Evolutionary conservation across 2,113 vertebrate species (phyloP).

Genomic region (Glaucidium brasilianum): DNA sequence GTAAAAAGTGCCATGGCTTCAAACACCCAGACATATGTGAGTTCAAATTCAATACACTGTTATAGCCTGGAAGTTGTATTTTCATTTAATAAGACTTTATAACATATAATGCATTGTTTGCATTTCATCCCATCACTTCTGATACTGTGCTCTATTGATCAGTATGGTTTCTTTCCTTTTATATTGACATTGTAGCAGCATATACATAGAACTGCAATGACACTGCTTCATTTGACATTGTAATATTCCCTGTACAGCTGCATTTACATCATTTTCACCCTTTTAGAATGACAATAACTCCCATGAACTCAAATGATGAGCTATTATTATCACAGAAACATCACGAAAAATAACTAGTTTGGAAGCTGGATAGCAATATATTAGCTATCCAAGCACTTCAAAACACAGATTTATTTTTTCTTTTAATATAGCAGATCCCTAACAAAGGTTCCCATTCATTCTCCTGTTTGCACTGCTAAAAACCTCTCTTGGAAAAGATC

Average conservation of each 20-base stretch:
- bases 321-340: constrained; percentile 38
- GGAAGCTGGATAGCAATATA: neutral
- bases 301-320: constrained; percentile 48
- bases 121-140: constrained; percentile 42
- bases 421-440: neutral
- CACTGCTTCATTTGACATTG: constrained; percentile 54
- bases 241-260: constrained; percentile 38
- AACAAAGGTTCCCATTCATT: neutral
- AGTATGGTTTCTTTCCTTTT: constrained; percentile 22
- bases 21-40: neutral
- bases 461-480: neutral
- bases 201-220: neutral
- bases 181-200: constrained; percentile 9
- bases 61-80: constrained; percentile 1
- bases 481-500: neutral
- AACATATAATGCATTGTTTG: constrained; percentile 40
- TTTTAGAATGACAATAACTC: constrained; percentile 45
- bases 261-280: constrained; percentile 53
- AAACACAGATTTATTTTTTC: neutral
- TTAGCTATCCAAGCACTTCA: neutral
- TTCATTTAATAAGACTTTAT: constrained; percentile 35
- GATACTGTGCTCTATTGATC: constrained; percentile 39
- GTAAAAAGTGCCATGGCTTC: neutral
- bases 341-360: constrained; percentile 36
- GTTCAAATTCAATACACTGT: neutral